Evolutionary conservation across 2,797 vertebrate genomes (phyloP).

Genomic region (Leucoraja ocellata): DNA sequence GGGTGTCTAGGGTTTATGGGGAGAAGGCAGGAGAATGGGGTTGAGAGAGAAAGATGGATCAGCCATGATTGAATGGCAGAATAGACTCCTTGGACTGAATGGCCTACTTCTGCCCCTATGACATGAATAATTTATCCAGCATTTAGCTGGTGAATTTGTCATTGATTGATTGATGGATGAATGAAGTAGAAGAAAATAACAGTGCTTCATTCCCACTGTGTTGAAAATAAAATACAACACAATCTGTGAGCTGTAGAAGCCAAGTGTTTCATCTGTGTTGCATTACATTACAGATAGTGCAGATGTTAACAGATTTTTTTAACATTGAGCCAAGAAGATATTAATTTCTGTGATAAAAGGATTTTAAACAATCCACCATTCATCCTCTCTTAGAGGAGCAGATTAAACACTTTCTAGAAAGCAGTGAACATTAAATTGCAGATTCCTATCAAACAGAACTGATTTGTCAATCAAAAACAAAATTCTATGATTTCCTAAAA

Average conservation of each 20-base stretch:
- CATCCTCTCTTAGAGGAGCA: background rate
- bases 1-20: too few relatives aligned
- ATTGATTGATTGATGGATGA: too few relatives aligned
- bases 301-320: conserved; percentile 73
- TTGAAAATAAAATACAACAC: conserved; percentile 56
- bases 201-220: conserved; percentile 57
- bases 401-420: conserved; percentile 31
- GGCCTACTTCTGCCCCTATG: too few relatives aligned
- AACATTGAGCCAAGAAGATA: conserved; percentile 62
- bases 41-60: too few relatives aligned
- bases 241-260: conserved; percentile 60
- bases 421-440: background rate
- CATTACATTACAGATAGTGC: conserved; percentile 62
- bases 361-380: conserved; percentile 53
- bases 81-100: too few relatives aligned
- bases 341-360: conserved; percentile 69
- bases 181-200: conserved; percentile 60
- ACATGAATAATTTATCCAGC: too few relatives aligned
- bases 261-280: conserved; percentile 57
- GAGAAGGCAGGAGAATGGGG: too few relatives aligned
- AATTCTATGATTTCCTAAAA: background rate
- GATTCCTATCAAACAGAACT: conserved; percentile 11
- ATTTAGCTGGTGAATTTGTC: too few relatives aligned
- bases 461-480: conserved; percentile 5
- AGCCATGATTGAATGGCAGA: too few relatives aligned